Evolutionary conservation across 2,888 invertebrate species (phyloP), one percentile per base, ranked within the genome.

Genomic region (Neoaliturus tenellus): DNA sequence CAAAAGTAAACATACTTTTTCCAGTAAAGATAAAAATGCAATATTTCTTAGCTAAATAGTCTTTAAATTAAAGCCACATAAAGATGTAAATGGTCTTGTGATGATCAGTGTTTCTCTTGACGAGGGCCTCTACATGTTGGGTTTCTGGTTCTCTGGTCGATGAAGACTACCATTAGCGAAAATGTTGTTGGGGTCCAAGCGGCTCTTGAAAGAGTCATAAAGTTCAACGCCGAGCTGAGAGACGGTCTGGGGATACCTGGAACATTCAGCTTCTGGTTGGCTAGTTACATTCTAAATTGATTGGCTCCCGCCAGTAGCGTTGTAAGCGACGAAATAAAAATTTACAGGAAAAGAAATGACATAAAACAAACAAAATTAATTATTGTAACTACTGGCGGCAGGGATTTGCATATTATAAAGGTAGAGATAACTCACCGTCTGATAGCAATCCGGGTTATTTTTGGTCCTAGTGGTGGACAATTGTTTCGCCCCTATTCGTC

Each of bases 181-280:
- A 85, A 99, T 95, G 90, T 99, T 99, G 85, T 96, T 94, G 0
- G 99, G 99, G 90, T 99, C 99, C 31, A 99, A 91, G 86, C 96
- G 94, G 17, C 92, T 90, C 90, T 99, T 99, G 0, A 98, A 94
- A 0, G 98, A 96, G 0, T 94, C 91, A 87, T 97, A 94, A 20
- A 98, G 92, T 10, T 93, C 93, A 0, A 96, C 92, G 0, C 98
- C 98, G 0, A 96, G 93, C 25, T 94, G 92, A 10, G 98, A 98
- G 1, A 99, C 96, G 0, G 98, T 96, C 23, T 85, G 82, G 14
- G 93, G 92, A 90, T 99, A 96, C 81, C 81, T 81, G 81, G 1
- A 41, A 67, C 20, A 23, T 10, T n/a, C n/a, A n/a, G n/a, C n/a
- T n/a, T n/a, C n/a, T n/a, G n/a, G n/a, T n/a, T n/a, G n/a, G n/a